These are phyloP conservation scores for Asbolus verrucosus DNA, from an alignment of 1,140 invertebrate genomes.

Conservation along the genomic window DNA sequence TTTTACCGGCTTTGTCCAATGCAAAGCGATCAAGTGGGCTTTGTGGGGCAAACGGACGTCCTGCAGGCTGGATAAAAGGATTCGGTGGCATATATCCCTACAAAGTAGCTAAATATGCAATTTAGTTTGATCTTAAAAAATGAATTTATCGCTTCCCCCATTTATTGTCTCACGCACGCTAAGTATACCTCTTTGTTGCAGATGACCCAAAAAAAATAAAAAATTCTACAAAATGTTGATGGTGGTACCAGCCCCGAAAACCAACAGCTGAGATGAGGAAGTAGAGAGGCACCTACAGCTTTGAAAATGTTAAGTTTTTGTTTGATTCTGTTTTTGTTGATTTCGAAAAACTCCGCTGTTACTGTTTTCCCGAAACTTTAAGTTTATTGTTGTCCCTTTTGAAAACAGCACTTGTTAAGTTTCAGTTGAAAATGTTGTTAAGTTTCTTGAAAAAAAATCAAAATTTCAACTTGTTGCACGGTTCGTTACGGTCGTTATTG, in stretches of 20 bases:
- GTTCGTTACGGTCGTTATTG: too few relatives aligned
- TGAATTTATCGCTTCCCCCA: too few relatives aligned
- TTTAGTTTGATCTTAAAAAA: too few relatives aligned
- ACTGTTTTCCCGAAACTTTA: constrained; percentile 8
- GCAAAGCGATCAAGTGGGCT: constrained; percentile 18
- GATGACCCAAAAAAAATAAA: too few relatives aligned
- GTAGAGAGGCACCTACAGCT: too few relatives aligned
- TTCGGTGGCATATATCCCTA: neutral
- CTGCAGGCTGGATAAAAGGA: constrained; percentile 37
- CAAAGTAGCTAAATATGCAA: constrained; percentile 1
- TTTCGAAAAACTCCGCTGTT: neutral
- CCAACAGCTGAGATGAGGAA: too few relatives aligned
- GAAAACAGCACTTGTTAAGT: neutral
- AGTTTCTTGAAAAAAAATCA: constrained; percentile 1
- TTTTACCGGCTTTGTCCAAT: constrained; percentile 3
- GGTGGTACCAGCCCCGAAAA: too few relatives aligned
- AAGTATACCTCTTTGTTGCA: too few relatives aligned
- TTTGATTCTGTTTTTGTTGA: constrained; percentile 1
- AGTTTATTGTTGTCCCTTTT: constrained; percentile 17
- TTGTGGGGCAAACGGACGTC: constrained; percentile 9
- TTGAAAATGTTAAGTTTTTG: constrained; percentile 16
- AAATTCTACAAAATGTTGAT: neutral
- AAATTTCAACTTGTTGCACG: constrained; percentile 15
- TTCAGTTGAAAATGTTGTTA: too few relatives aligned
- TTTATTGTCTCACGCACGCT: too few relatives aligned